Evolutionary conservation across 2,113 vertebrate species (phyloP), one percentile per base, ranked within the genome.

Genomic region (Anarrhichthys ocellatus): DNA sequence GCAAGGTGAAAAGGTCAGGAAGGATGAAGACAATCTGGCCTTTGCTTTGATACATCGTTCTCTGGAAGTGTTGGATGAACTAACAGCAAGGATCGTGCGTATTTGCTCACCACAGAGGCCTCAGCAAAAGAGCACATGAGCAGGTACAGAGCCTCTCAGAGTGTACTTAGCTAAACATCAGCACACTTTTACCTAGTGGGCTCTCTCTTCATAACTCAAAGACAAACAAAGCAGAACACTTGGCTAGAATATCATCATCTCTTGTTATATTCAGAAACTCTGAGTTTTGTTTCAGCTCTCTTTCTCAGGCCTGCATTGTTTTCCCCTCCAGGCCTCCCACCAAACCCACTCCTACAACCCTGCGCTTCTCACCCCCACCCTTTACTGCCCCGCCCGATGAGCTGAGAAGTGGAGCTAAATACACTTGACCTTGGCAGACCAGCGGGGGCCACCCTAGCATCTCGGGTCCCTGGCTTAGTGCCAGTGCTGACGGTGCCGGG

Each of bases 351-450:
- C 58, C 14, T 34, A 63, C 65, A 22, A 24, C 17, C 34, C 50
- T 10, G 9, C 24, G 4, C 54, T 15, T 70, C 67, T 8, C 73
- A 38, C 50, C 48, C 36, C 48, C 34, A 22, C 71, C 44, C 61
- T 65, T 9, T 63, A 65, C 58, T 75, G 62, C 73, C 78, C 70
- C 76, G 66, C 58, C 71, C 61, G 5, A 65, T 48, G 56, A 88
- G 73, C 81, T 59, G 69, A 73, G 84, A 91, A 88, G 84, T 74
- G 74, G 80, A 90, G 94, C 91, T 93, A 94, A 94, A 88, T 84
- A 88, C 91, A 92, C 89, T 90, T 95, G 91, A 95, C 94, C 93
- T 94, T 94, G 94, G 92, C 91, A 90, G 82, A 83, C 76, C 85
- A 69, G 88, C 48, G 48, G 91, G 90, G 69, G 67, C 74, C 46